These are phyloP conservation scores for Aphelenchoides bicaudatus DNA, from an alignment of 2,888 invertebrate species.

Conservation along the genomic window DNA sequence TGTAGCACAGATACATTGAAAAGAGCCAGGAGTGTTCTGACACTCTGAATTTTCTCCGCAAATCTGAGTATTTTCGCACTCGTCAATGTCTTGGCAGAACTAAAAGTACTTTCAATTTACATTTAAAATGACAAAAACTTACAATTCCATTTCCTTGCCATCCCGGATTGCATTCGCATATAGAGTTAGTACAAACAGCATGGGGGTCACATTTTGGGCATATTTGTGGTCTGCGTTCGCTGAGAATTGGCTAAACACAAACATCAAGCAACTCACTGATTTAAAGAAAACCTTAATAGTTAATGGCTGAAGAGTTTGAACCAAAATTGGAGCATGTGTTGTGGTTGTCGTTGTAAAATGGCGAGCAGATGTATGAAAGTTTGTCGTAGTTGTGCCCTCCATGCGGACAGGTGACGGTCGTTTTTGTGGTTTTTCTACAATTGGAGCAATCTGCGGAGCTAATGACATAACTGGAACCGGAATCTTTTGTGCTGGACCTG, in stretches of 20 bases:
- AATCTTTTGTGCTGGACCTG: conserved; percentile 25
- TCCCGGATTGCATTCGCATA: conserved; percentile 34
- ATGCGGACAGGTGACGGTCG: too few species aligned
- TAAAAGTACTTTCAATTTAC: conserved; percentile 16
- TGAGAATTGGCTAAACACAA: too few species aligned
- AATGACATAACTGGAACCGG: conserved; percentile 37
- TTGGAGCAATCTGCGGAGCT: conserved; percentile 28
- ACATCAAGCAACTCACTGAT: too few species aligned
- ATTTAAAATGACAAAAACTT: conserved; percentile 2
- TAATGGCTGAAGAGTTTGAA: conserved; percentile 14
- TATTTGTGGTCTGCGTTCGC: too few species aligned
- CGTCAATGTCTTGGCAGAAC: conserved; percentile 42
- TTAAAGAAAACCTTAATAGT: conserved; percentile 14
- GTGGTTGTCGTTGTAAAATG: background rate
- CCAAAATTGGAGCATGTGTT: conserved; percentile 7
- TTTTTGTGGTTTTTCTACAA: conserved; percentile 2
- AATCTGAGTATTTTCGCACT: conserved; percentile 61
- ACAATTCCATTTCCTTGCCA: conserved; percentile 40
- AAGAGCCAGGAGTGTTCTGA: conserved; percentile 76
- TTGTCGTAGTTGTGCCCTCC: conserved; percentile 7
- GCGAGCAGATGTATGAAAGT: background rate
- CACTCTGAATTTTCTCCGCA: conserved; percentile 77
- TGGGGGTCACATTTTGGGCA: conserved; percentile 26
- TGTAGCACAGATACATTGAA: conserved; percentile 58
- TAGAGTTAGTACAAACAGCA: conserved; percentile 24